phyloP scores from a whole-genome alignment of 2,113 vertebrate species.

The Miniopterus natalensis region DNA sequence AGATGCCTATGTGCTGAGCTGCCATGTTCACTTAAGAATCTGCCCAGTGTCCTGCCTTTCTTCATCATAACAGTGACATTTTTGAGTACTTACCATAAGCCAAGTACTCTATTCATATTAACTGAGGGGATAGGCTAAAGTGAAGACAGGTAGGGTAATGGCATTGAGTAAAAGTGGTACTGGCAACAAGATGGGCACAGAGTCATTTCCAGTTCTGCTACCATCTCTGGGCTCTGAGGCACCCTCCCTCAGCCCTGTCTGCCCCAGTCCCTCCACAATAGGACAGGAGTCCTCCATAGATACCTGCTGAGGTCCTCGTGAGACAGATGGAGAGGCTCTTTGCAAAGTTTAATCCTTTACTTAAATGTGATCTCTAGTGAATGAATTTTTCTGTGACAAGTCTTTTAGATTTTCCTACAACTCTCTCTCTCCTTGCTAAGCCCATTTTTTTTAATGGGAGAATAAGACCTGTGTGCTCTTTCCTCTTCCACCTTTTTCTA shows the following conservation, averaged over 20 bases:
- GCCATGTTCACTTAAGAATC: neutral
- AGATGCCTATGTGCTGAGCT: neutral
- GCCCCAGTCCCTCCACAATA: accelerated
- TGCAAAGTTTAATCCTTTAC: neutral
- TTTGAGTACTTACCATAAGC: neutral
- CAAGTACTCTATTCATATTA: neutral
- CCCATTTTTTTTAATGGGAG: neutral
- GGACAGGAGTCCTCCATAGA: too few species aligned
- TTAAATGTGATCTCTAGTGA: neutral
- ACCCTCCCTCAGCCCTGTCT: neutral
- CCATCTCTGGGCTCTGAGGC: too few species aligned
- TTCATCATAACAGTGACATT: neutral
- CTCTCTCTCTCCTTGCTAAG: neutral
- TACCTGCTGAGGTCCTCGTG: neutral
- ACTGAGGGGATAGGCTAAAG: neutral
- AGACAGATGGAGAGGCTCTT: neutral
- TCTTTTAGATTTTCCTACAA: neutral
- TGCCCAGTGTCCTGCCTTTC: neutral
- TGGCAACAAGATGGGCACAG: neutral
- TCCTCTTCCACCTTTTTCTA: neutral
- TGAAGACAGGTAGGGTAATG: neutral
- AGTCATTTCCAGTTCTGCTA: neutral
- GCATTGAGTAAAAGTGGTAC: neutral
- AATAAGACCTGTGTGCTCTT: neutral
- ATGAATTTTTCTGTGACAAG: neutral